Percentiles rank a stretch among this genome's conserved stretches.
phyloP scores from a whole-genome alignment of 2,797 vertebrate species.

The Momotus momota region DNA sequence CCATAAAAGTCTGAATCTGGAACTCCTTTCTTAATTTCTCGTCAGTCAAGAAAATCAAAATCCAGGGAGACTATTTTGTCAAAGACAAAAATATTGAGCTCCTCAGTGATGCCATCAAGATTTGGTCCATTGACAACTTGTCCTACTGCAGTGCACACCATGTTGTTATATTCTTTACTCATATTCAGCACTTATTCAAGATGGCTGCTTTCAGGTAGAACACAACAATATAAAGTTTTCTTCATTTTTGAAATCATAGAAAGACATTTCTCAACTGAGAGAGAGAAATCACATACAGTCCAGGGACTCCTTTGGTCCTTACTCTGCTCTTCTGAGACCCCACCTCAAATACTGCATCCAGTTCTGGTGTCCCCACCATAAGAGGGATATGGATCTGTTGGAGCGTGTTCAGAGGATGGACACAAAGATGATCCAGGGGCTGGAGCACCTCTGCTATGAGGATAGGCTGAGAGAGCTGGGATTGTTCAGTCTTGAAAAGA shows the following conservation, averaged over 20 bases:
- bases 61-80: neutral
- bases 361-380: too few relatives aligned
- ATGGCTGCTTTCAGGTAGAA: neutral
- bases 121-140: neutral
- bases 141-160: neutral
- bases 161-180: neutral
- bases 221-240: neutral
- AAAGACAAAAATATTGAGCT: neutral
- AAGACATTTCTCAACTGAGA: neutral
- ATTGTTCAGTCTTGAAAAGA: too few relatives aligned
- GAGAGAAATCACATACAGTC: neutral
- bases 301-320: neutral
- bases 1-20: neutral
- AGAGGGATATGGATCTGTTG: too few relatives aligned
- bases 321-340: too few relatives aligned
- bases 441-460: too few relatives aligned
- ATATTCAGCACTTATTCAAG: neutral
- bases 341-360: too few relatives aligned
- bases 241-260: neutral
- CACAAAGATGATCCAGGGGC: too few relatives aligned
- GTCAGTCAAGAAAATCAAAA: neutral
- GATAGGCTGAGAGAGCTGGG: too few relatives aligned
- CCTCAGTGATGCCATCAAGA: neutral
- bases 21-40: neutral
- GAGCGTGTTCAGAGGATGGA: too few relatives aligned